phyloP scores from a whole-genome alignment of 2,113 vertebrate genomes.

The Varanus salvator region DNA sequence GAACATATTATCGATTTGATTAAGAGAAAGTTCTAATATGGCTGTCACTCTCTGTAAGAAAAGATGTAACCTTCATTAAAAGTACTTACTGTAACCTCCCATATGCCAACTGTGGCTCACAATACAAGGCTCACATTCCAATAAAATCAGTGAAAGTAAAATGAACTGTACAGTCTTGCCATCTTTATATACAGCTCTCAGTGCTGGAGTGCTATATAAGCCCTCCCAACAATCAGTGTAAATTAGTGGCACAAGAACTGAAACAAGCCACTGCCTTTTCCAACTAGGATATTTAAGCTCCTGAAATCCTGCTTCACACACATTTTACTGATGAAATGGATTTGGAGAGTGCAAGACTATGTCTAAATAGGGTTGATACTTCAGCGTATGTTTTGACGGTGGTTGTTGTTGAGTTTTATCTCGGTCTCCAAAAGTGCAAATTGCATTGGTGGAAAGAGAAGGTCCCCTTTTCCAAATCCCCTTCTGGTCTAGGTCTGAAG shows the following conservation, averaged over 20 bases:
- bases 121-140: background rate
- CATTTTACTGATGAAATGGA: conserved; percentile 54
- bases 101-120: background rate
- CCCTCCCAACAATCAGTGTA: conserved; percentile 46
- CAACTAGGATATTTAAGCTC: conserved; percentile 48
- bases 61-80: conserved; percentile 3
- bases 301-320: conserved; percentile 32
- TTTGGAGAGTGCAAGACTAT: conserved; percentile 8
- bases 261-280: conserved; percentile 54
- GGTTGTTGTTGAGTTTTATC: conserved; percentile 7
- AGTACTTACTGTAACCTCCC: background rate
- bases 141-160: background rate
- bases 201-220: rapidly evolving
- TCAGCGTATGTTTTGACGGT: rapidly evolving
- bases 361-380: background rate
- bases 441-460: background rate
- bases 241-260: conserved; percentile 53
- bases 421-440: conserved; percentile 46
- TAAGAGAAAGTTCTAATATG: background rate
- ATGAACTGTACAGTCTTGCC: background rate
- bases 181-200: background rate
- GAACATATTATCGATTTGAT: conserved; percentile 8
- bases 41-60: conserved; percentile 33
- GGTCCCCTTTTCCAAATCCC: conserved; percentile 28
- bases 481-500: conserved; percentile 16